Base-by-base conservation (phyloP, 2,113 vertebrate genomes). In the Hystrix cristata region DNA sequence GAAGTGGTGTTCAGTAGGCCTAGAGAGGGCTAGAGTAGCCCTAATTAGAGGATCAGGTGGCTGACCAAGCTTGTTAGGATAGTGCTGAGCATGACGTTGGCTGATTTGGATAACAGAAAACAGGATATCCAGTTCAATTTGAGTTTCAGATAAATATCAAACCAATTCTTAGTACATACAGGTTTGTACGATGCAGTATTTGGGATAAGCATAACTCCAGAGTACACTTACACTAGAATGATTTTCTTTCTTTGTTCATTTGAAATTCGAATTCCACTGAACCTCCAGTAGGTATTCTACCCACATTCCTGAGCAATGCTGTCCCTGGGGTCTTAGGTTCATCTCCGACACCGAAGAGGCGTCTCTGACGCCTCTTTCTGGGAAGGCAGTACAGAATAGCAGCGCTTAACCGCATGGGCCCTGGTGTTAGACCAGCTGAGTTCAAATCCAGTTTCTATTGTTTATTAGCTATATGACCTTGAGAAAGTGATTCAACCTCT, bases 391-490 rank as follows among this genome's bases (percentile, higher is more conserved):
- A 19, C 38, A 74, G 13, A 87, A 38, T 5, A 72, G 38, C 55
- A 69, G n/a, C 72, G 67, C 34, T 91, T 84, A 74, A 53, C 46
- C 21, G 21, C 43, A 8, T 25, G 48, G 46, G 2, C 5, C 31
- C 65, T 91, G 85, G 48, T 16, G 14, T 57, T 95, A 93, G 16
- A 87, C 4, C 51, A 87, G 51, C 43, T 79, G 94, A 93, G 67
- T 89, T 91, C 72, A 96, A 95, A 94, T 95, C 60, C 1, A 7
- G 43, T 81, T 86, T 87, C 67, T 79, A 82, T n/a, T 46, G 18
- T 51, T 90, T 93, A 64, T 90, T 84, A 51, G 67, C 79, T 93
- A 12, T 84, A 38, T 95, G 86, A 90, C 90, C 43, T 90, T 95
- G 94, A 31, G 18, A 92, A 96, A 90, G 69, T 85, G 87, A 65